Base-by-base conservation (phyloP, 2,113 vertebrate species). In the Clinocottus analis region DNA sequence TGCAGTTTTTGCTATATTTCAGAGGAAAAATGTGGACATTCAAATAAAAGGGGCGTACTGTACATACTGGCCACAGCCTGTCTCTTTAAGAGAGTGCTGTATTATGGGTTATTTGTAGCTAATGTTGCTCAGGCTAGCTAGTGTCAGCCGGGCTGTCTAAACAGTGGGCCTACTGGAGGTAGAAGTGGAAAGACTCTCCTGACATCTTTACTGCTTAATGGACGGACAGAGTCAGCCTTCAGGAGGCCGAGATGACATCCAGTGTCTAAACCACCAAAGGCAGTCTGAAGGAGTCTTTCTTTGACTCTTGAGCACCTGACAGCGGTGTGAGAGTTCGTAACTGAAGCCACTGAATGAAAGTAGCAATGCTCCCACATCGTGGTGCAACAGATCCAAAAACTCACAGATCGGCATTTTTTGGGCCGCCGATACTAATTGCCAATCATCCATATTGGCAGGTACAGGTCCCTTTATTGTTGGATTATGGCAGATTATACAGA, bases 181-280 rank as follows among this genome's bases (percentile, higher is more conserved):
- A 9, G 27, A 43, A 66, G 7, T 41, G 21, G 51, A 77, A 55
- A 59, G 14, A 61, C 31, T 55, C 39, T 70, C 7, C 27, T 68
- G 61, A 72, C 2, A 3, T 33, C 39, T 71, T 59, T 5, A 45
- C 19, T 33, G 16, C 31, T 12, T 55, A 62, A 6, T 41, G 21
- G 19, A 55, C 21, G 35, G 35, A 27, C 41, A 21, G 51, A 61
- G 33, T 75, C 49, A n/a, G 63, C 71, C 67, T 35, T 72, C 51
- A 55, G 63, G 47, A 35, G 67, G 63, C 10, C 27, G 25, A 29
- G 33, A 31, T 53, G 69, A 77, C 60, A 77, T 23, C 23, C 43
- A 3, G 63, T 58, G 49, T 71, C 64, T 73, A 25, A 63, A 63
- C 66, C 37, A 41, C 33, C 17, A 66, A 73, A 25, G 10, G 64